Base-by-base conservation (phyloP, 2,888 invertebrate species). In the Acholoe squamosa region DNA sequence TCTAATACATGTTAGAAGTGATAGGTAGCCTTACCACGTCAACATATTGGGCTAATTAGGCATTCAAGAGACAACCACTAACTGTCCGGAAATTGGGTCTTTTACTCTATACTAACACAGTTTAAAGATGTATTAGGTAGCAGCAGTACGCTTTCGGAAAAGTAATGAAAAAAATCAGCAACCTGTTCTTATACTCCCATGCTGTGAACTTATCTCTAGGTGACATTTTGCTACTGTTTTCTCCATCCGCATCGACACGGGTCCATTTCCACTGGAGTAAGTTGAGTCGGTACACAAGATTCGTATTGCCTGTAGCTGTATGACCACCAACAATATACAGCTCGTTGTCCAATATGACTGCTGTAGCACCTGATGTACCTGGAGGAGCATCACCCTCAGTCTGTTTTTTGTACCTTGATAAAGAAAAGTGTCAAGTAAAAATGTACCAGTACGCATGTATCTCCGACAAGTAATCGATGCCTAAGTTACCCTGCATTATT, bases 311-410 rank as follows among this genome's bases (percentile, higher is more conserved):
- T 16, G 28, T 3, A 12, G 14, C n/a, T n/a, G 92, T 93, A 91
- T 94, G 94, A 7, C 96, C 96, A 89, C 95, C 95, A 93, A 95
- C 93, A 22, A 96, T 90, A 91, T 95, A 96, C 71, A 95, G 91
- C 89, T 92, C 89, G 28, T 93, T 93, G 51, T 93, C 92, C 16
- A 94, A 67, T 5, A 95, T 89, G 89, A 94, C 93, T 28, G 94
- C 94, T 25, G 93, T 92, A 0, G 95, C 94, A 0, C 95, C 95
- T 19, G 95, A 95, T 10, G 94, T 93, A 7, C 94, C 94, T 5
- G 92, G 91, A 28, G 96, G 96, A n/a, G 91, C 54, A 7, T 92
- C 86, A 0, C 94, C 94, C 0, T 91, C 92, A 1, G 93, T 93
- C 67, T 92, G 22, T 25, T 90, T 77, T 31, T 54, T 28, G 84